Evolutionary conservation across 2,797 vertebrate genomes (phyloP), one percentile per base, ranked within the genome.

Genomic region (Danio albolineatus): DNA sequence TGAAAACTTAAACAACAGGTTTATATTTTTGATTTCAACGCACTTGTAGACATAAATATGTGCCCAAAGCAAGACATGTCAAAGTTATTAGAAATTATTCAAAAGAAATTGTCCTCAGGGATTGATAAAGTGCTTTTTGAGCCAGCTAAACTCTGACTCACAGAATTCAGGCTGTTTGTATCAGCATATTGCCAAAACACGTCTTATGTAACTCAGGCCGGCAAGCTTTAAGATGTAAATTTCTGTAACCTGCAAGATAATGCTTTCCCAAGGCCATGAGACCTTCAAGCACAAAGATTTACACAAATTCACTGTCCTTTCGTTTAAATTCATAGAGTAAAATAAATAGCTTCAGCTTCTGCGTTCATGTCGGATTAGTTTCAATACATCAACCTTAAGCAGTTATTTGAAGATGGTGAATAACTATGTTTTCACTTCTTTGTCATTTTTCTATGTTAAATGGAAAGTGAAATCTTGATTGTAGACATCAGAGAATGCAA

Each of bases 131-230:
- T 70, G 75, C 77, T 85, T 86, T 77, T 70, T 77, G 66, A 83
- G 74, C 67, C 82, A 85, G 86, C 87, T 83, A 87, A 73, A 43
- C 14, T 4, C 19, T 72, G 69, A 65, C 73, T 64, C 59, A 72
- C 13, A 69, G 67, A 59, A 59, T 56, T 83, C 49, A 73, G 76
- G 43, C 82, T 28, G 72, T 85, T 53, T 86, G 78, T 85, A 84
- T 88, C 85, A 85, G 85, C 83, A 86, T 70, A 83, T 77, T 85
- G 64, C 79, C 61, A 67, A 56, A 80, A 41, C 61, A 82, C 70
- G 56, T 44, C 36, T 88, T 82, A 85, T 51, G 54, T 85, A 87
- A 87, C 69, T 79, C 46, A 78, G 64, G 57, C 70, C 39, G 44
- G 86, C 78, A 81, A 65, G 65, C 66, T 44, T 41, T 44, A 82